Percentiles rank a stretch among this genome's conserved stretches.
Conservation (phyloP, 2,113 vertebrate species). For the Cyprinus carpio region DNA sequence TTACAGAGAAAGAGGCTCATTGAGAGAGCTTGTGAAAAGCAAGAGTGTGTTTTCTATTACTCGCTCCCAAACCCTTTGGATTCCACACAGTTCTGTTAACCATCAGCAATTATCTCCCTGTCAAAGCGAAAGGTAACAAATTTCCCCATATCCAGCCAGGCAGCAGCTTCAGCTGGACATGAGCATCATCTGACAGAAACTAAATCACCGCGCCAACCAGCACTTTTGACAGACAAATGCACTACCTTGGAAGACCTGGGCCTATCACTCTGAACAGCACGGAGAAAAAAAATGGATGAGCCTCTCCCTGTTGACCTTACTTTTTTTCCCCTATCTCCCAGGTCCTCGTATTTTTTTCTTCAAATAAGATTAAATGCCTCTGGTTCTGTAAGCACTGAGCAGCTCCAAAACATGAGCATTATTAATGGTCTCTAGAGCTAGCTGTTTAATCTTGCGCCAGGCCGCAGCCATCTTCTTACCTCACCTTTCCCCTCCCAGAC, state of each 20-base stretch:
- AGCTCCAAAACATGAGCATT: constrained; percentile 94
- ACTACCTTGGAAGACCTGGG: constrained; percentile 93
- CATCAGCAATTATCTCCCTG: constrained; percentile 99
- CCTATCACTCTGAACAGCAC: constrained; percentile 86
- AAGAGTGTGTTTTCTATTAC: constrained; percentile 71
- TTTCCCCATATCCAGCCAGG: constrained; percentile 98
- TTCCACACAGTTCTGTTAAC: constrained; percentile 99
- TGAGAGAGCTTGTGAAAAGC: constrained; percentile 27
- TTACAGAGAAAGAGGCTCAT: constrained; percentile 40
- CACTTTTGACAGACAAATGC: constrained; percentile 99
- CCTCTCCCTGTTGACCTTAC: constrained; percentile 85
- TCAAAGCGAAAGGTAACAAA: constrained; percentile 99
- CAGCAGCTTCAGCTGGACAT: constrained; percentile 98
- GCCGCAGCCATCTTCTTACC: constrained; percentile 78
- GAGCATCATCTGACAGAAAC: constrained; percentile 94
- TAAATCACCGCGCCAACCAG: constrained; percentile 97
- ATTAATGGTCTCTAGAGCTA: constrained; percentile 86
- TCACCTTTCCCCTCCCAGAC: constrained; percentile 79
- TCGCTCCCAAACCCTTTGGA: constrained; percentile 76
- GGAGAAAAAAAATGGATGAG: constrained; percentile 67
- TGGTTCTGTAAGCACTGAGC: constrained; percentile 85
- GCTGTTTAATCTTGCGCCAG: constrained; percentile 90
- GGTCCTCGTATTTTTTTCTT: constrained; percentile 44
- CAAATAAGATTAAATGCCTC: constrained; percentile 89
- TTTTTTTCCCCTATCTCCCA: constrained; percentile 44